phyloP scores from a whole-genome alignment of 1,140 invertebrate genomes.

The Monochamus saltuarius region DNA sequence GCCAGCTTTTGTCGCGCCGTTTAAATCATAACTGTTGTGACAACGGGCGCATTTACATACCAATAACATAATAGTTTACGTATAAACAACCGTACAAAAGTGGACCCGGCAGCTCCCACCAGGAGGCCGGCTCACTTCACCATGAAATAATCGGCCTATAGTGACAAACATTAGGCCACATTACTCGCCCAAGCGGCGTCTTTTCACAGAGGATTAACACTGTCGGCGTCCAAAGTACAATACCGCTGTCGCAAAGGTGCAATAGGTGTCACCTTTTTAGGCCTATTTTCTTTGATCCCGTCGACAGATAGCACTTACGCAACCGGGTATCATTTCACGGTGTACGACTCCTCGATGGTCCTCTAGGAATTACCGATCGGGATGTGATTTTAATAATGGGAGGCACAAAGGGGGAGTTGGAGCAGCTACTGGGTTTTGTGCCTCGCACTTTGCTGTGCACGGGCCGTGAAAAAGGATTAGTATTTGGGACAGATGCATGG shows the following conservation, averaged over 20 bases:
- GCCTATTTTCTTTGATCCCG: conserved; percentile 28
- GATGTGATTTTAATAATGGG: conserved; percentile 31
- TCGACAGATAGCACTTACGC: conserved; percentile 18
- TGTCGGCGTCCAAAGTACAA: not conserved
- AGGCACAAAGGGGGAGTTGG: conserved; percentile 16
- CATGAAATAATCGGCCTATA: conserved; percentile 29
- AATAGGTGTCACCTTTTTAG: conserved; percentile 32
- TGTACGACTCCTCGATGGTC: not conserved
- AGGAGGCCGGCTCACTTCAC: conserved; percentile 24
- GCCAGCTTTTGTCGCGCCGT: too few relatives aligned
- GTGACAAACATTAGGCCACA: conserved; percentile 36
- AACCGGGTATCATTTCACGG: conserved; percentile 16
- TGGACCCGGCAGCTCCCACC: conserved; percentile 28
- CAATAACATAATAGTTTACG: conserved; percentile 24
- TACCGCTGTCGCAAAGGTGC: conserved; percentile 27
- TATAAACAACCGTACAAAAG: conserved; percentile 18
- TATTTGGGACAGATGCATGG: conserved; percentile 24
- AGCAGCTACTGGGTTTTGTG: conserved; percentile 11
- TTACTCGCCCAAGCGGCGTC: conserved; percentile 35
- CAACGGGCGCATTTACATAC: too few relatives aligned
- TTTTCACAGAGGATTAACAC: conserved; percentile 31
- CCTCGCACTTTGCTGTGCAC: conserved; percentile 17
- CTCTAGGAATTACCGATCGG: conserved; percentile 1
- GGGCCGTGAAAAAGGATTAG: conserved; percentile 28
- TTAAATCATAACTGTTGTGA: too few relatives aligned